Evolutionary conservation across 2,888 invertebrate species (phyloP), one percentile per base, ranked within the genome.

Genomic region (Uloborus plumipes): DNA sequence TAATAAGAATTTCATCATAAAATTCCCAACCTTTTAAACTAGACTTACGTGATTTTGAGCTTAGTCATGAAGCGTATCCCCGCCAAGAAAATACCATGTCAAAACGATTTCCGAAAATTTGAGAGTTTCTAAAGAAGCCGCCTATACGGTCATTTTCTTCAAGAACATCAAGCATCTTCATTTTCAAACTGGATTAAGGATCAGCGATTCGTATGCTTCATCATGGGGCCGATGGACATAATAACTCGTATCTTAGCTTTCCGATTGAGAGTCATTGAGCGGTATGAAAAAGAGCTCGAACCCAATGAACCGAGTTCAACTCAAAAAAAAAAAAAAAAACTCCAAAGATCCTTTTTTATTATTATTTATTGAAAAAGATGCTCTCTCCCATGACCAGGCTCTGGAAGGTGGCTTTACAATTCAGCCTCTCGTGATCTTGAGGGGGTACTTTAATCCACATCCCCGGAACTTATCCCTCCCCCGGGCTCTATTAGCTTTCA

Each of bases 111-210:
- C 39, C 73, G 69, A 67, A 65, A 78, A 78, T 61, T 59, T 49
- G 65, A 51, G 39, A 71, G 18, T 61, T 62, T 80, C 61, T 67
- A 70, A 81, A 77, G 66, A 47, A 26, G 49, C 80, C 74, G 74
- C 80, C 74, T 62, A 13, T 58, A 58, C 74, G 69, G 69, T 70
- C 80, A 74, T 75, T 81, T 67, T 74, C 26, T 49, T 80, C 22
- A 67, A 80, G 79, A 69, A 67, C 73, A 66, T 69, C 79, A 81
- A 70, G 80, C 69, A 70, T 81, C 80, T 81, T 81, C 80, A 70
- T 81, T 81, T 74, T 74, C 50, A 65, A 74, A 72, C 80, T 81
- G 74, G 80, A 81, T 81, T 81, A 81, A 81, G 74, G 64, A 81
- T 81, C 79, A 66, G 49, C 65, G 65, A 22, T 61, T 72, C 50